Evolutionary conservation across 2,888 invertebrate genomes (phyloP).

Genomic region (Leptinotarsa peninsularis): DNA sequence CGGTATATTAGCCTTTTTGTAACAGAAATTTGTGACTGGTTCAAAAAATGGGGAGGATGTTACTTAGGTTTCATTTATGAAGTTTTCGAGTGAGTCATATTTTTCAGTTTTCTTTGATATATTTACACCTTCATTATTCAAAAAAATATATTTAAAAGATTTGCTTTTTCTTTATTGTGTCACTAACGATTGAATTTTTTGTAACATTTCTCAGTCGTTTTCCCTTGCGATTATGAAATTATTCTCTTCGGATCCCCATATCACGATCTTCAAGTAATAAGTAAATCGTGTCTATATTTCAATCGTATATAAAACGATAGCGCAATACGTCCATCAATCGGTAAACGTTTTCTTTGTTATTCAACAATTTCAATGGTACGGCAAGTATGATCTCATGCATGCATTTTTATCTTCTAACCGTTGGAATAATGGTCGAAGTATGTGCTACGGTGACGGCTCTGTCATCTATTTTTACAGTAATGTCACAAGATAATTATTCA

Average conservation of each 20-base stretch:
- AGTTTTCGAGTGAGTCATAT: too few species aligned
- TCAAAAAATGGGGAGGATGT: too few species aligned
- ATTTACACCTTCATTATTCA: too few species aligned
- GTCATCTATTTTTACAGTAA: constrained; percentile 8
- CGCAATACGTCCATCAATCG: constrained; percentile 3
- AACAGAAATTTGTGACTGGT: too few species aligned
- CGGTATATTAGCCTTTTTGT: too few species aligned
- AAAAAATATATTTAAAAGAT: too few species aligned
- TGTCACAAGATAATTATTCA: background rate
- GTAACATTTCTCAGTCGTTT: too few species aligned
- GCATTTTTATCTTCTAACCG: constrained; percentile 7
- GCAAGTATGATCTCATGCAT: constrained; percentile 9
- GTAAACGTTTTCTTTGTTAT: constrained; percentile 13
- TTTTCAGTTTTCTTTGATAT: too few species aligned
- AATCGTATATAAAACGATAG: background rate
- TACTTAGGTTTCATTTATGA: too few species aligned
- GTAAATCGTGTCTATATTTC: background rate
- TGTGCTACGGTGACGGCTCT: constrained; percentile 4
- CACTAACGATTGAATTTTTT: too few species aligned
- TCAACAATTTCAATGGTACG: constrained; percentile 11
- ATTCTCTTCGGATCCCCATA: background rate
- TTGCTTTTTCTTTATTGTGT: too few species aligned
- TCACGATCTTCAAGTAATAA: background rate
- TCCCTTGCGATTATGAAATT: background rate
- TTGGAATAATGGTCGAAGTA: constrained; percentile 4